phyloP scores from a whole-genome alignment of 2,113 vertebrate genomes.

The Centrocercus urophasianus region DNA sequence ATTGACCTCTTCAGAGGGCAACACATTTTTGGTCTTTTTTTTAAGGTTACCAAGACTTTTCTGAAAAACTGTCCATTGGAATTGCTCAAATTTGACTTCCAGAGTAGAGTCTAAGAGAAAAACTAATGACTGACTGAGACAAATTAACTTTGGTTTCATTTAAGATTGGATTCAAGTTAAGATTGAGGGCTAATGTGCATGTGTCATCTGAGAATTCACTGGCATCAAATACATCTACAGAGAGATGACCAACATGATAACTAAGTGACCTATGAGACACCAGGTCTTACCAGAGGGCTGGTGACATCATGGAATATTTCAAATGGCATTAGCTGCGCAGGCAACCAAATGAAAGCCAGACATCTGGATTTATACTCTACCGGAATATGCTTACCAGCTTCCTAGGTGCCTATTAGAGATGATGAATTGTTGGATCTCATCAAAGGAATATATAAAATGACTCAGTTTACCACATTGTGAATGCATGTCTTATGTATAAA shows the following conservation, averaged over 20 bases:
- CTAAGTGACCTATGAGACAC: background rate
- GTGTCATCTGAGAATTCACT: background rate
- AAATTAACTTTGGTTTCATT: background rate
- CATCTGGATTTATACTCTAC: accelerated
- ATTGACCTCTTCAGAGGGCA: background rate
- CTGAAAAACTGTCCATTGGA: background rate
- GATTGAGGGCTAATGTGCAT: accelerated
- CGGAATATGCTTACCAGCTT: background rate
- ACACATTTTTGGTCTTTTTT: background rate
- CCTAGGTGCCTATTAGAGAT: accelerated
- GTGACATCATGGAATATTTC: background rate
- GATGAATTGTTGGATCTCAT: background rate
- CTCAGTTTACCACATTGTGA: background rate
- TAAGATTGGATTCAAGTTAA: background rate
- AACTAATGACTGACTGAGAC: accelerated
- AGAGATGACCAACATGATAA: accelerated
- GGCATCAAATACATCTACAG: background rate
- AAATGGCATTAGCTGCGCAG: background rate
- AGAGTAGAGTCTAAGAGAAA: background rate
- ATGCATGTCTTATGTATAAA: background rate
- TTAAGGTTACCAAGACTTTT: background rate
- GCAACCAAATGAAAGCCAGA: background rate
- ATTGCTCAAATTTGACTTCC: background rate
- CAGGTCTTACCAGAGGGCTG: background rate
- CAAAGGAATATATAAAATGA: background rate